A percentile compares a stretch with the other conserved stretches of the same genome.
phyloP scores from a whole-genome alignment of 2,113 vertebrate species.

The Oreochromis aureus region DNA sequence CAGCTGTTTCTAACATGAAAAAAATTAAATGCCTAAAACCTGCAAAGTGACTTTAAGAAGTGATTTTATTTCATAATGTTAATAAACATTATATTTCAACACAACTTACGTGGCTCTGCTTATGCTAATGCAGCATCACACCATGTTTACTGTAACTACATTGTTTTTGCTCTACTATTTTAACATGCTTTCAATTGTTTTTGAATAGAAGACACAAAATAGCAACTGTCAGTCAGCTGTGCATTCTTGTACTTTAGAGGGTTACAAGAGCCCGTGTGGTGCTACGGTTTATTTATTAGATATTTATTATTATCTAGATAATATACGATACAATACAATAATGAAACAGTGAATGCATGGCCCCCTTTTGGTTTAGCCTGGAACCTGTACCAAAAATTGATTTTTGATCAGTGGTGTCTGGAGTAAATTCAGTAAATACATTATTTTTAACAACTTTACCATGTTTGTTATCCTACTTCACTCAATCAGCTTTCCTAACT shows the following conservation, averaged over 20 bases:
- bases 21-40: background rate
- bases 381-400: background rate
- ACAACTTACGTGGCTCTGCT: background rate
- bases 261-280: background rate
- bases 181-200: background rate
- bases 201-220: background rate
- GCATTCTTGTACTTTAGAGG: background rate
- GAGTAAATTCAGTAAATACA: background rate
- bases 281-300: background rate
- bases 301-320: background rate
- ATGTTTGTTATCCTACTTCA: background rate
- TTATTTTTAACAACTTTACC: background rate
- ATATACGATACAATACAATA: background rate
- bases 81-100: background rate
- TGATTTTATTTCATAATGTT: background rate
- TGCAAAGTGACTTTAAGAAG: background rate
- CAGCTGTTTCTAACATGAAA: fast-evolving
- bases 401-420: background rate
- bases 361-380: background rate
- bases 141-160: background rate
- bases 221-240: background rate
- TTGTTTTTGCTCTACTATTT: background rate
- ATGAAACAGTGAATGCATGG: background rate
- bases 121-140: background rate
- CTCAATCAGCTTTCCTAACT: background rate